These are phyloP conservation scores for Eilema caniola DNA, from an alignment of 2,888 invertebrate species.

Conservation along the genomic window DNA sequence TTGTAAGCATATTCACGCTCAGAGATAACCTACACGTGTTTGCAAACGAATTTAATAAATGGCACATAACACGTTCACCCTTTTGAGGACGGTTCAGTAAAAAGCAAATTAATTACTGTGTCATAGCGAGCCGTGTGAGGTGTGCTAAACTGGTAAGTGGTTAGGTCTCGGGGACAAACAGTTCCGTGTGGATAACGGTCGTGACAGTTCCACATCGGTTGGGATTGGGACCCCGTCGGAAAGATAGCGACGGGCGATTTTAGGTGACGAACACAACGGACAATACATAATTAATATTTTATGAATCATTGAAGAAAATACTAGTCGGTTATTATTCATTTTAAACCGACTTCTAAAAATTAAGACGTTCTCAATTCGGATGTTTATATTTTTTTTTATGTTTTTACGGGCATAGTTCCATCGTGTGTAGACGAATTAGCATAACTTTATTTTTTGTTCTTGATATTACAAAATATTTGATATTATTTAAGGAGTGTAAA, in stretches of 20 bases:
- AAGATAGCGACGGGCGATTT: neutral
- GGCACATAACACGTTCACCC: conserved; percentile 18
- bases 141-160: conserved; percentile 31
- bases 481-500: no score
- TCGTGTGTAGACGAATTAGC: no score
- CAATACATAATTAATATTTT: no score
- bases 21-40: conserved; percentile 11
- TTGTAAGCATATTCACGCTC: neutral
- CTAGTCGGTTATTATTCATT: no score
- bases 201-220: conserved; percentile 61
- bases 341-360: no score
- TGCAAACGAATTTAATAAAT: neutral
- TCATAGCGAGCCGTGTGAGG: conserved; percentile 56
- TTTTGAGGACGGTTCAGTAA: conserved; percentile 21
- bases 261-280: neutral
- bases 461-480: no score
- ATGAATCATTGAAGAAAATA: no score
- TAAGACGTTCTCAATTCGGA: no score
- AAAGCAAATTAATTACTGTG: conserved; percentile 34
- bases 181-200: conserved; percentile 72
- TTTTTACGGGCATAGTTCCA: no score
- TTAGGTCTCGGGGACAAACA: conserved; percentile 58
- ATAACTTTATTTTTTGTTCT: no score
- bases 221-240: conserved; percentile 5
- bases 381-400: no score